Evolutionary conservation across 2,888 invertebrate species (phyloP), one percentile per base, ranked within the genome.

Genomic region (Epirrhoe tristata): DNA sequence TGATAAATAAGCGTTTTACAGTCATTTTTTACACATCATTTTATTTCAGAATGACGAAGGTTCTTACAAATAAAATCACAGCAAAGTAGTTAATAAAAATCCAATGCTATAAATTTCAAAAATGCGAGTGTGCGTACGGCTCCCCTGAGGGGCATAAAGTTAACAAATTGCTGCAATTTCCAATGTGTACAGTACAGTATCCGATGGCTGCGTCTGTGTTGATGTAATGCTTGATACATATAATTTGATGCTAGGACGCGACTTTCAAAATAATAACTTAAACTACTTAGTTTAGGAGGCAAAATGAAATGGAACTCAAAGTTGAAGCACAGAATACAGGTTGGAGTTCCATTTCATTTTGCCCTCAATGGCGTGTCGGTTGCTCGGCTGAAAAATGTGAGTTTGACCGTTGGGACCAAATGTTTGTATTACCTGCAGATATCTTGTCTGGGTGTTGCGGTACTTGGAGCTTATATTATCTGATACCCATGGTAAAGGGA

Each of bases 161-260:
- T 84, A 87, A 88, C 86, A 87, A 87, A 88, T 86, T 81, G 82
- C 82, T 68, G 80, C 85, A 83, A 85, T 87, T 85, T 84, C 82
- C 86, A 85, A 87, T 85, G 83, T 83, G 81, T 85, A 82, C 83
- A 36, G 24, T 36, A 36, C 36, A 81, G 82, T 79, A 80, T 86
- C 80, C 83, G 81, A 85, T 84, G 81, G 85, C 80, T 80, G 59
- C 83, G 83, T 79, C 77, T 79, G 76, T 62, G 76, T 63, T 71
- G 71, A 73, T 70, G 70, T 71, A 73, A 69, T 54, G 57, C 60
- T 63, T 43, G 39, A 32, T 60, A 54, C 36, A 51, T 56, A 52
- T 31, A 52, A 46, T 50, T 43, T 16, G 43, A 39, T 58, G 1
- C n/a, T 16, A 32, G 14, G 32, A 57, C 57, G 56, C 52, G 67